These are phyloP conservation scores for Psephotus haematonotus DNA, from an alignment of 2,113 vertebrate genomes.

Conservation along the genomic window DNA sequence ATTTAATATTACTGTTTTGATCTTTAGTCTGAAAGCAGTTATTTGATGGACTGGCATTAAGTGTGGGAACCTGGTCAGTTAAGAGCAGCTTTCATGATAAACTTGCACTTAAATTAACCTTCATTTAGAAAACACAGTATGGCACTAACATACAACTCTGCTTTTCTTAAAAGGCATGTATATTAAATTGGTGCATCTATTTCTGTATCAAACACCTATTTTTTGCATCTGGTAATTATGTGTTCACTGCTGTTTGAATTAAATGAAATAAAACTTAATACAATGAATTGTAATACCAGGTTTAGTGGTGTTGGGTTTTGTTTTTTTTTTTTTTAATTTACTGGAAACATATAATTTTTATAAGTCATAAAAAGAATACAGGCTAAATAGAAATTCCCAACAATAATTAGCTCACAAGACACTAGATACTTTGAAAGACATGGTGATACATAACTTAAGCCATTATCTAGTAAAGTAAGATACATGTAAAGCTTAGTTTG, in stretches of 20 bases:
- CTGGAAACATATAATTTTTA: background rate
- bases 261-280: constrained; percentile 33
- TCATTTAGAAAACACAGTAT: background rate
- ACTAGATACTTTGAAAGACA: background rate
- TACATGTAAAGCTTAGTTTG: background rate
- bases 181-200: background rate
- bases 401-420: background rate
- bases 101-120: background rate
- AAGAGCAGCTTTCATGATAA: background rate
- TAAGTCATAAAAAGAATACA: background rate
- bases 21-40: background rate
- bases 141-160: background rate
- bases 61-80: background rate
- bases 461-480: background rate
- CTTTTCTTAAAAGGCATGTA: background rate
- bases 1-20: background rate
- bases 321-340: background rate
- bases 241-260: background rate
- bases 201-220: background rate
- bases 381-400: background rate
- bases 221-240: background rate
- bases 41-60: background rate
- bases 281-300: rapidly evolving
- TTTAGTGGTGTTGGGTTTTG: background rate
- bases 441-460: background rate